These are phyloP conservation scores for Delichon dasypus DNA, from an alignment of 2,797 vertebrate species.

Conservation along the genomic window DNA sequence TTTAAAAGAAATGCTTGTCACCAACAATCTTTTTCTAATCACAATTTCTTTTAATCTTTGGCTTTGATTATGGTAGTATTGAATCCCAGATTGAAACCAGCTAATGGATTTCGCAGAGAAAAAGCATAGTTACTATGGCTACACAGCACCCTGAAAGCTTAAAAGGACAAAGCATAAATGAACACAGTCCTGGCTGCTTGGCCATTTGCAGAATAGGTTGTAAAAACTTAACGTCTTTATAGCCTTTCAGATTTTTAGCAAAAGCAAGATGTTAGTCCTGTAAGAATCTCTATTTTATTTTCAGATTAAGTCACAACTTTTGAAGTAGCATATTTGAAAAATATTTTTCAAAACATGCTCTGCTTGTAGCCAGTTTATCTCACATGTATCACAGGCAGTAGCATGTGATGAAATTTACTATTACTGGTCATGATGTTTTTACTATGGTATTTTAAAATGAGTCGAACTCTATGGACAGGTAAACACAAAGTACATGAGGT, in stretches of 20 bases:
- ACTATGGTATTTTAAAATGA: background rate
- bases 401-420: background rate
- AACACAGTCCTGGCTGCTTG: slow-evolving; percentile 39
- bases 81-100: slow-evolving; percentile 50
- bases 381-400: background rate
- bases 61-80: slow-evolving; percentile 59
- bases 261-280: background rate
- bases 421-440: background rate
- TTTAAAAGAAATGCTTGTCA: slow-evolving; percentile 2
- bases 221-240: slow-evolving; percentile 42
- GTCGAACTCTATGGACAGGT: background rate
- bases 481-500: background rate
- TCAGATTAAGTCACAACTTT: background rate
- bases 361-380: background rate
- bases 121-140: slow-evolving; percentile 73
- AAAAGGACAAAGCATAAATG: slow-evolving; percentile 73
- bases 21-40: slow-evolving; percentile 7
- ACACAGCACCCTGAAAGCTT: slow-evolving; percentile 69
- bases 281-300: background rate
- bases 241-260: background rate
- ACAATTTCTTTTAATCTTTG: slow-evolving; percentile 29
- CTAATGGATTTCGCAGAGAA: slow-evolving; percentile 68
- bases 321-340: background rate
- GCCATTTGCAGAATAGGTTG: slow-evolving; percentile 56
- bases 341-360: background rate